A percentile compares a stretch with the other conserved stretches of the same genome.
phyloP scores from a whole-genome alignment of 2,888 invertebrate species.

The Cerceris ruficornis region DNA sequence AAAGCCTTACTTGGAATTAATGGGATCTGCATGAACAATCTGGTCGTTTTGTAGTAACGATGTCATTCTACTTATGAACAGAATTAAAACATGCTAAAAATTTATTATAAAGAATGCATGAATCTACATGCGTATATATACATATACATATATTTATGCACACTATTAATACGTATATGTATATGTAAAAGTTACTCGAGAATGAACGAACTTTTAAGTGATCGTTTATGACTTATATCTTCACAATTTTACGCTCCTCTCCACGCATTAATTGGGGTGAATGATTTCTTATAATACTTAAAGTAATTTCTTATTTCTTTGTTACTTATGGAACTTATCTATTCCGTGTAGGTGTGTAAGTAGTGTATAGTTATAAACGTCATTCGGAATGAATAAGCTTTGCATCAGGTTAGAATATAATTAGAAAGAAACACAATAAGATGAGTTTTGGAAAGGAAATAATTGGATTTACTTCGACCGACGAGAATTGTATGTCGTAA shows the following conservation, averaged over 20 bases:
- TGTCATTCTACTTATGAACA: constrained; percentile 58
- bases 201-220: no score
- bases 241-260: no score
- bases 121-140: no score
- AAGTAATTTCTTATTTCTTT: not conserved
- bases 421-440: not conserved
- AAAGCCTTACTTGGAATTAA: constrained; percentile 60
- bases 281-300: not conserved
- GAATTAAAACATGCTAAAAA: not conserved
- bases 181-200: no score
- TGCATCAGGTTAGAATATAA: constrained; percentile 14
- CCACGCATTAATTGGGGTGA: not conserved
- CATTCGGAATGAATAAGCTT: not conserved
- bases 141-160: no score
- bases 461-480: not conserved
- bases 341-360: not conserved
- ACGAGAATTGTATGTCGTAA: not conserved
- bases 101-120: constrained; percentile 2
- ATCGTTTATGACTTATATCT: no score
- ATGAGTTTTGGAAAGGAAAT: not conserved
- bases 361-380: not conserved
- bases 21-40: constrained; percentile 39
- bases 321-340: not conserved
- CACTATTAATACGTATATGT: no score
- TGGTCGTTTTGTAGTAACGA: constrained; percentile 62